These are phyloP conservation scores for Leiothrix lutea DNA, from an alignment of 2,113 vertebrate species.

Conservation along the genomic window DNA sequence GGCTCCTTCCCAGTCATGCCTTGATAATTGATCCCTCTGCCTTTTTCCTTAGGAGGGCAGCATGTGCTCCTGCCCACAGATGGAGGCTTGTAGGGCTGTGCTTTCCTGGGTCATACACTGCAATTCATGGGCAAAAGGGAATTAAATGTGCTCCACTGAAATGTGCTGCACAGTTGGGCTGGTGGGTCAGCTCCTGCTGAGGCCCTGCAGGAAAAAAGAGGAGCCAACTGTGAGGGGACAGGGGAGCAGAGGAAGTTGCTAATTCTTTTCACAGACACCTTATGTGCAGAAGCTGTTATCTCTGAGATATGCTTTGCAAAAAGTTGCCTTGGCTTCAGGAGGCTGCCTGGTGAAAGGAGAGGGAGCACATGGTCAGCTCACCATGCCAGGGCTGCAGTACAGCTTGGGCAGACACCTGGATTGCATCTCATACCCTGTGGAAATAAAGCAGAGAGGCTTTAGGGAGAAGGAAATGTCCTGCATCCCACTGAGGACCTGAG, in stretches of 20 bases:
- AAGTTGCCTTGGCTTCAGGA: neutral
- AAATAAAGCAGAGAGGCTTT: neutral
- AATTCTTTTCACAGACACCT: neutral
- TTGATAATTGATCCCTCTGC: neutral
- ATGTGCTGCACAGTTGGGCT: neutral
- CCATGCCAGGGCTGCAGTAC: neutral
- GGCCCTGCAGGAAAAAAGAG: neutral
- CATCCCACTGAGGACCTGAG: neutral
- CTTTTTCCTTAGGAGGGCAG: neutral
- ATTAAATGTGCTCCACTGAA: neutral
- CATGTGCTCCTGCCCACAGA: neutral
- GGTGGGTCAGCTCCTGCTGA: neutral
- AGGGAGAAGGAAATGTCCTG: neutral
- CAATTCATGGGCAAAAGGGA: neutral
- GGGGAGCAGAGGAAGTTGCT: neutral
- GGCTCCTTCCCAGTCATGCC: neutral
- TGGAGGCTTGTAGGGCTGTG: neutral
- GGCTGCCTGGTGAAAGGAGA: neutral
- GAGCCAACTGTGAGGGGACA: neutral
- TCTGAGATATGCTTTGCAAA: neutral
- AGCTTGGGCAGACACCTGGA: neutral
- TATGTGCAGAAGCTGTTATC: neutral
- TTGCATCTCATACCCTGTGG: accelerated
- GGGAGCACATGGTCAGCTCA: neutral
- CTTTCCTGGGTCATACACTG: neutral